These are phyloP conservation scores for Aphelenchoides fujianensis DNA, from an alignment of 1,140 invertebrate species.

Conservation along the genomic window DNA sequence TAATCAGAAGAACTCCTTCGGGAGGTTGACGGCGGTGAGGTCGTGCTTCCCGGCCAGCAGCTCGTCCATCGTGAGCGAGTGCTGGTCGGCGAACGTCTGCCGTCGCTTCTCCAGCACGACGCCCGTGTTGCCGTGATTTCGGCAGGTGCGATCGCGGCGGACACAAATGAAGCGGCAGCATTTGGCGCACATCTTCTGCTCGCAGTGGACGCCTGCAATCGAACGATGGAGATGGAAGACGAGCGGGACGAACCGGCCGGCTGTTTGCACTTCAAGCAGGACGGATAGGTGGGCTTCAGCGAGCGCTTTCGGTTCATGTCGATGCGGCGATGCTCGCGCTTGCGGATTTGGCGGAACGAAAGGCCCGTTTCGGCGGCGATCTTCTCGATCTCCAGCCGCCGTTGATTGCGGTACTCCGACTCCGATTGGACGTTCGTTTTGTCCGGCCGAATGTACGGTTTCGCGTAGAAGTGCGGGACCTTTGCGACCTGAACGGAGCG, in stretches of 20 bases:
- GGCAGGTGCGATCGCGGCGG: background rate
- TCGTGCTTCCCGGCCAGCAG: background rate
- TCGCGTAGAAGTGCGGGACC: constrained; percentile 52
- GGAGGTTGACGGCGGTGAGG: no score
- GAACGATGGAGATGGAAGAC: no score
- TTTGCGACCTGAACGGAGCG: constrained; percentile 39
- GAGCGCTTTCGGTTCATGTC: constrained; percentile 24
- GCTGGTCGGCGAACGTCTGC: background rate
- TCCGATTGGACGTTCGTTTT: constrained; percentile 22
- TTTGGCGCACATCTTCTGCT: constrained; percentile 40
- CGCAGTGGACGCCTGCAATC: constrained; percentile 40
- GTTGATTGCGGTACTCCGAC: constrained; percentile 40
- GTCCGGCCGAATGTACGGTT: constrained; percentile 53
- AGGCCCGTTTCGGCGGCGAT: constrained; percentile 51
- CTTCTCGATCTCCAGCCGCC: constrained; percentile 47
- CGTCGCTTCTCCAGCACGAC: background rate
- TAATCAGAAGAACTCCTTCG: no score
- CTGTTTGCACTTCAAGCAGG: constrained; percentile 44
- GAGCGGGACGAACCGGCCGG: no score
- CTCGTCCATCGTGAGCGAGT: background rate
- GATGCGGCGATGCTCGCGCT: constrained; percentile 49
- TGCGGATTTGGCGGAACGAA: constrained; percentile 48
- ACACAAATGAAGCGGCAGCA: constrained; percentile 48
- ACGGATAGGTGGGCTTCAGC: constrained; percentile 36
- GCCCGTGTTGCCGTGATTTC: background rate